A percentile compares a stretch with the other conserved stretches of the same genome.
Conservation (phyloP, 2,888 invertebrate genomes). For the Rhimphoctona megacephalus region DNA sequence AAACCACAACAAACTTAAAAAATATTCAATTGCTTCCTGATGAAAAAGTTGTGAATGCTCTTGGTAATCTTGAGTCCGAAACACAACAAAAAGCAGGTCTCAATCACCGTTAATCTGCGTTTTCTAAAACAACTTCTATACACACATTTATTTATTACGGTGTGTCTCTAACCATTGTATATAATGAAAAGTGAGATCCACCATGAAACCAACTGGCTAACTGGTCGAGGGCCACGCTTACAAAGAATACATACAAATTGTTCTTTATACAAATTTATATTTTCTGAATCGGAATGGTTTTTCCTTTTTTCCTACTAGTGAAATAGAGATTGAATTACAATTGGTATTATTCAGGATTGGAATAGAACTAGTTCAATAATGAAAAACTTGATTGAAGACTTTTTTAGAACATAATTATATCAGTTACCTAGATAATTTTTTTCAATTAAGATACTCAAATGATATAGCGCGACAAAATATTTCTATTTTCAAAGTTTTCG, state of each 20-base stretch:
- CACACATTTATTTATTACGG: background rate
- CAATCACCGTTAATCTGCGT: constrained; percentile 28
- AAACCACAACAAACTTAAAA: background rate
- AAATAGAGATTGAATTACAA: background rate
- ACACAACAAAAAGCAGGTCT: constrained; percentile 56
- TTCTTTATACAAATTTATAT: background rate
- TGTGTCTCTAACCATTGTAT: background rate
- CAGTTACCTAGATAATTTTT: background rate
- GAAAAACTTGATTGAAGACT: background rate
- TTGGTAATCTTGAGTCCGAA: constrained; percentile 58
- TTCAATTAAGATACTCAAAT: background rate
- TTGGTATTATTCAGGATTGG: background rate
- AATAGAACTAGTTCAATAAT: background rate
- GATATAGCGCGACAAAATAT: too few species aligned
- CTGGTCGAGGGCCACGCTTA: background rate
- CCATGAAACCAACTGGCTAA: background rate
- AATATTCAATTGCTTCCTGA: background rate
- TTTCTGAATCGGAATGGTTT: background rate
- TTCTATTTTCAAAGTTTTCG: background rate
- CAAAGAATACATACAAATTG: background rate
- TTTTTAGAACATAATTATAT: background rate
- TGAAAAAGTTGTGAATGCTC: background rate
- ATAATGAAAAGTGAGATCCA: background rate
- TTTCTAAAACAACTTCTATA: background rate
- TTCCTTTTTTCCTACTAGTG: background rate